A percentile compares a stretch with the other conserved stretches of the same genome.
Evolutionary conservation across 92 coral and sea anemone genomes (phyloP).

Genomic region (Bergia sp.): DNA sequence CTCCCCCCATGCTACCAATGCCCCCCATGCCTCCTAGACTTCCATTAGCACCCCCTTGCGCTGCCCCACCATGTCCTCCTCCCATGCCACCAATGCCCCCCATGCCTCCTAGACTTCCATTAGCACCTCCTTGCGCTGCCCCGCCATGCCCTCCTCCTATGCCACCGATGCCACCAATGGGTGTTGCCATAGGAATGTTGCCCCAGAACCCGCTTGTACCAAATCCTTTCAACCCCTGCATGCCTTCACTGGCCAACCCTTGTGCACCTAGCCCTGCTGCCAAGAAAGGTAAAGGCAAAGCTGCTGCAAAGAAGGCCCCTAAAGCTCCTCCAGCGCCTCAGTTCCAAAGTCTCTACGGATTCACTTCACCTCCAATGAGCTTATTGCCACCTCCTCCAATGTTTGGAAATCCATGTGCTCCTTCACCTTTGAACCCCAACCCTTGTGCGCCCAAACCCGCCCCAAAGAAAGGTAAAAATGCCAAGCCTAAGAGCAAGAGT

Average conservation of each 20-base stretch:
- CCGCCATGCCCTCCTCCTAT: constrained; percentile 51
- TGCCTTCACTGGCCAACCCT: not conserved
- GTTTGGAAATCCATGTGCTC: constrained; percentile 56
- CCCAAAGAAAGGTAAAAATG: constrained; percentile 32
- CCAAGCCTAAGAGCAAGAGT: constrained; percentile 39
- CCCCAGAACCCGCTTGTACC: constrained; percentile 42
- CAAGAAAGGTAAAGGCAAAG: constrained; percentile 24
- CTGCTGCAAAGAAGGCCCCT: constrained; percentile 21
- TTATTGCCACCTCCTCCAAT: constrained; percentile 10
- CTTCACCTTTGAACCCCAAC: constrained; percentile 38
- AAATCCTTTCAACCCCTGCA: constrained; percentile 58
- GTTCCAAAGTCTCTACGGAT: constrained; percentile 39
- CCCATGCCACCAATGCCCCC: constrained; percentile 32
- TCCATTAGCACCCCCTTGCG: constrained; percentile 3
- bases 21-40: constrained; percentile 40
- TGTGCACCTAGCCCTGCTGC: not conserved
- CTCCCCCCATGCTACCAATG: constrained; percentile 50
- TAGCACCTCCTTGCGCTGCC: constrained; percentile 27
- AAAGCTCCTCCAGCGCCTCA: constrained; percentile 38
- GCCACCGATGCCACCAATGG: constrained; percentile 59
- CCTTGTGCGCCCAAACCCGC: constrained; percentile 66
- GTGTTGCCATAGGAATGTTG: constrained; percentile 43
- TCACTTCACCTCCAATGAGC: constrained; percentile 26
- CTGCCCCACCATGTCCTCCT: constrained; percentile 41
- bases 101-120: not conserved